Percentiles rank a stretch among this genome's conserved stretches.
Evolutionary conservation across 2,797 vertebrate genomes (phyloP).

Genomic region (Ateles fusciceps): DNA sequence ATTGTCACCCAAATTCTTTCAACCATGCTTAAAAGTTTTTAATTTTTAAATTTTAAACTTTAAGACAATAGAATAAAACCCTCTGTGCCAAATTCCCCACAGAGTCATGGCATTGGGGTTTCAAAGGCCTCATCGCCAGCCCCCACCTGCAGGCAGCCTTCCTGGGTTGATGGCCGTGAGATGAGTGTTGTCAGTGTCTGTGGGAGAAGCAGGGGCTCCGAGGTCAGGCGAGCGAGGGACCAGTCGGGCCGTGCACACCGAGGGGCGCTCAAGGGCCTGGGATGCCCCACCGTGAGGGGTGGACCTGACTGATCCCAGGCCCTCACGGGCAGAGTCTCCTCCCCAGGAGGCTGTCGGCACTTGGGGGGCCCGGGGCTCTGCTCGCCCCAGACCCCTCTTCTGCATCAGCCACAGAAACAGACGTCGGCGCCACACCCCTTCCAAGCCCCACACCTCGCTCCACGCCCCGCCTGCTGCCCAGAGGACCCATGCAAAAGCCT

Average conservation of each 20-base stretch:
- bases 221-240: accelerated
- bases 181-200: accelerated
- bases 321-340: too few relatives aligned
- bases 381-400: neutral
- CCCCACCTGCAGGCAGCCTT: neutral
- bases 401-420: neutral
- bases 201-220: neutral
- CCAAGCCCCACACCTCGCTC: too few relatives aligned
- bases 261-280: accelerated
- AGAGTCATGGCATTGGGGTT: neutral
- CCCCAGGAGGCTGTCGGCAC: accelerated
- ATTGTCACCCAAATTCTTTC: too few relatives aligned
- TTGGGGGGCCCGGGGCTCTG: accelerated
- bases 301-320: neutral
- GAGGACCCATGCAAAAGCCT: neutral
- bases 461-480: neutral
- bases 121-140: neutral
- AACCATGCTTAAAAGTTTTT: neutral
- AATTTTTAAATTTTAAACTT: neutral
- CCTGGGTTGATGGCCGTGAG: neutral
- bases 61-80: too few relatives aligned
- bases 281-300: neutral
- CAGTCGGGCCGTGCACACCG: accelerated
- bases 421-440: accelerated
- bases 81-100: too few relatives aligned